A percentile compares a stretch with the other conserved stretches of the same genome.
These are phyloP conservation scores for Canis aureus DNA, from an alignment of 2,113 vertebrate genomes.

Conservation along the genomic window DNA sequence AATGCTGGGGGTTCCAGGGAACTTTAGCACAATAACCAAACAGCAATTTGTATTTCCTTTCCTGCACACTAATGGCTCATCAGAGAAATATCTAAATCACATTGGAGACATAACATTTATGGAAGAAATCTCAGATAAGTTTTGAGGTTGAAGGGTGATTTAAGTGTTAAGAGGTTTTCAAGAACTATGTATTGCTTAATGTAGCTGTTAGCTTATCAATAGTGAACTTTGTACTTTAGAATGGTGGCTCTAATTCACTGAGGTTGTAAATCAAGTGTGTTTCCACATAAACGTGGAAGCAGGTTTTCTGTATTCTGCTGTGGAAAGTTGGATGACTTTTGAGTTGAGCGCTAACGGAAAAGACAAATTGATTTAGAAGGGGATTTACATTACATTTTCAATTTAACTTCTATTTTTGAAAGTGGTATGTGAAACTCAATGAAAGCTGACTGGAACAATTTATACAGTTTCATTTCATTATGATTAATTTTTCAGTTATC, in stretches of 20 bases:
- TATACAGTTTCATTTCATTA: slow-evolving; percentile 61
- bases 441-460: slow-evolving; percentile 74
- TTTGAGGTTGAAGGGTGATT: slow-evolving; percentile 7
- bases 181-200: slow-evolving; percentile 15
- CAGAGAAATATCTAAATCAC: slow-evolving; percentile 64
- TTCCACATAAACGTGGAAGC: slow-evolving; percentile 67
- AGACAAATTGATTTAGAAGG: slow-evolving; percentile 79
- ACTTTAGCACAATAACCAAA: slow-evolving; percentile 69
- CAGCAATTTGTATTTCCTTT: slow-evolving; percentile 66
- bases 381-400: slow-evolving; percentile 78
- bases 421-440: slow-evolving; percentile 70
- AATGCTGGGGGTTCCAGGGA: slow-evolving; percentile 82
- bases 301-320: slow-evolving; percentile 65
- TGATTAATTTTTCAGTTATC: slow-evolving; percentile 80
- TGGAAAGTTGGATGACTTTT: slow-evolving; percentile 80
- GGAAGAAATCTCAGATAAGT: background rate
- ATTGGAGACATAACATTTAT: background rate
- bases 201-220: slow-evolving; percentile 26
- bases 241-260: background rate
- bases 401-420: slow-evolving; percentile 82
- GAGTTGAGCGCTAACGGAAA: slow-evolving; percentile 76
- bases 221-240: slow-evolving; percentile 73
- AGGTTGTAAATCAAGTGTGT: slow-evolving; percentile 72
- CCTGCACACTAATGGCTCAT: slow-evolving; percentile 44
- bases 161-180: slow-evolving; percentile 10